Conservation (phyloP, 2,888 invertebrate species). For the Lasioglossum malachurum region DNA sequence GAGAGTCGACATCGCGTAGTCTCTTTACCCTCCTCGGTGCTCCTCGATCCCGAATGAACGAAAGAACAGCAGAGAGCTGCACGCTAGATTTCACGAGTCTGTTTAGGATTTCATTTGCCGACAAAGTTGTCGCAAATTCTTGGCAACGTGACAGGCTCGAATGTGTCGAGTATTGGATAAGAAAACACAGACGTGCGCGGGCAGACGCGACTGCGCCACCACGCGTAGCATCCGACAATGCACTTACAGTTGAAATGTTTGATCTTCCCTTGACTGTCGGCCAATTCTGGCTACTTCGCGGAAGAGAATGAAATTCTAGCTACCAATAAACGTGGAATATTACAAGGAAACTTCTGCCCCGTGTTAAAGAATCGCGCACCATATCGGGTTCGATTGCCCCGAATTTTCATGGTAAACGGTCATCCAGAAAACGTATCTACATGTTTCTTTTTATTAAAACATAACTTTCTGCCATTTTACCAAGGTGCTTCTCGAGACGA, state of each 20-base stretch:
- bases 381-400: neutral
- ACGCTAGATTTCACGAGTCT: slow-evolving; percentile 34
- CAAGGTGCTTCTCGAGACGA: too few relatives aligned
- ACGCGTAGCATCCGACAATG: slow-evolving; percentile 44
- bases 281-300: slow-evolving; percentile 47
- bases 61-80: neutral
- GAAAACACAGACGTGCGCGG: slow-evolving; percentile 34
- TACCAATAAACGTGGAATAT: slow-evolving; percentile 6
- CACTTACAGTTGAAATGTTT: slow-evolving; percentile 44
- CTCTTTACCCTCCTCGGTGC: neutral
- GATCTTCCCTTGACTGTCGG: slow-evolving; percentile 50
- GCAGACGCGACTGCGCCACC: slow-evolving; percentile 35
- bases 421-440: neutral
- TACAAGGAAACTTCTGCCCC: neutral
- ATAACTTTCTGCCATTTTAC: neutral
- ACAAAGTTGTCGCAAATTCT: slow-evolving; percentile 51
- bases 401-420: neutral
- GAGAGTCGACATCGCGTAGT: slow-evolving; percentile 3
- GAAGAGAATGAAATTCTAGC: slow-evolving; percentile 40
- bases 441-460: neutral
- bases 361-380: neutral
- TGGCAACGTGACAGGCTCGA: slow-evolving; percentile 49
- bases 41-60: neutral
- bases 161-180: slow-evolving; percentile 37
- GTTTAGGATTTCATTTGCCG: slow-evolving; percentile 54